Percentiles rank a stretch among this genome's conserved stretches.
phyloP scores from a whole-genome alignment of 2,888 invertebrate species.

The Caenorhabditis auriculariae region DNA sequence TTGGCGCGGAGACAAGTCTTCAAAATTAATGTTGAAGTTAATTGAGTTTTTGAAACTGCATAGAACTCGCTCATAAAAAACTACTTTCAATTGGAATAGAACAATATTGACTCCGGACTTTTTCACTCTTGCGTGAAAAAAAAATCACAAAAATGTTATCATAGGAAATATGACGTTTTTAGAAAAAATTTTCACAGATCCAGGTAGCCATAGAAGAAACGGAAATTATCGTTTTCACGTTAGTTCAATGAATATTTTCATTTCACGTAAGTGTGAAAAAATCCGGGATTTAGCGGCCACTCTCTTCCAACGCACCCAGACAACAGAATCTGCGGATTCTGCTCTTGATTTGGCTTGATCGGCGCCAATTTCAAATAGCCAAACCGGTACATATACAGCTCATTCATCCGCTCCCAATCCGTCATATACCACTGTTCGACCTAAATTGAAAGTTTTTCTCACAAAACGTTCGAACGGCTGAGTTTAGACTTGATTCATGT shows the following conservation, averaged over 20 bases:
- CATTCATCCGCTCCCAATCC: constrained; percentile 60
- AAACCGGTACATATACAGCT: constrained; percentile 58
- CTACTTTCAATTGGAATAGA: no score
- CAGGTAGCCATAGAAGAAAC: neutral
- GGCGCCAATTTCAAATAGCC: constrained; percentile 60
- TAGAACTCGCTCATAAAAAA: neutral
- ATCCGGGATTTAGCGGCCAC: no score
- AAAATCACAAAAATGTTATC: no score
- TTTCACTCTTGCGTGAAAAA: no score
- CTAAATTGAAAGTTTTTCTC: constrained; percentile 3
- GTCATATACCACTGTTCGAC: constrained; percentile 60
- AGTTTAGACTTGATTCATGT: constrained; percentile 57
- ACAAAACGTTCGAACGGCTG: constrained; percentile 11
- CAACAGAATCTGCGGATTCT: constrained; percentile 23
- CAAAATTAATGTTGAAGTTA: constrained; percentile 1
- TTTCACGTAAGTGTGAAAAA: no score
- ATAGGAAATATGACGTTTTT: neutral
- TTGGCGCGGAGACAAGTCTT: constrained; percentile 59
- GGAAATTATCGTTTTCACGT: no score
- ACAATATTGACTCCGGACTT: no score
- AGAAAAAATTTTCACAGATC: neutral
- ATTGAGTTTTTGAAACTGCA: neutral
- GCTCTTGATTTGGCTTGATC: constrained; percentile 41
- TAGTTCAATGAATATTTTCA: no score
- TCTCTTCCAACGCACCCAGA: no score